These are phyloP conservation scores for Diachasmimorpha longicaudata DNA, from an alignment of 1,140 invertebrate species.

Conservation along the genomic window DNA sequence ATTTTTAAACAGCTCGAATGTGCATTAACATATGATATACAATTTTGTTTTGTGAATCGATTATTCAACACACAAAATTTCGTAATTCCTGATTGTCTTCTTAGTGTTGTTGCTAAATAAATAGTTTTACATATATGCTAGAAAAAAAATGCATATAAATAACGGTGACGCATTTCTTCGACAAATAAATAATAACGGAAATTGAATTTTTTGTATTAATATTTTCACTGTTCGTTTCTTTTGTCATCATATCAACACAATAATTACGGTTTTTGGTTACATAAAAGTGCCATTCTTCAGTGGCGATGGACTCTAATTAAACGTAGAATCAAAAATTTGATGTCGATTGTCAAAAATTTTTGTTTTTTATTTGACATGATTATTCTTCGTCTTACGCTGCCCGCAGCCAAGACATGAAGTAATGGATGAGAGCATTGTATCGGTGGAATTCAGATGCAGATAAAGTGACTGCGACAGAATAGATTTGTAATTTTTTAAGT, in stretches of 20 bases:
- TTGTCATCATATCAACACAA: conserved; percentile 12
- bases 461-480: background rate
- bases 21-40: too few relatives aligned
- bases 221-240: conserved; percentile 8
- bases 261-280: conserved; percentile 9
- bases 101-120: background rate
- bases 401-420: conserved; percentile 9
- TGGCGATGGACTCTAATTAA: background rate
- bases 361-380: background rate
- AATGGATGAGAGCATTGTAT: background rate
- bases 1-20: background rate
- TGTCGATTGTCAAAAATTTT: background rate
- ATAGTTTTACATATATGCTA: background rate
- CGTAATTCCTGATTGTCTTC: background rate
- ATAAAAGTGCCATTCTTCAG: background rate
- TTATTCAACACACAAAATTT: background rate
- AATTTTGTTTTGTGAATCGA: background rate
- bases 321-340: background rate
- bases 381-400: background rate
- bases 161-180: background rate
- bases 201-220: conserved; percentile 23
- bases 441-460: background rate
- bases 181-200: conserved; percentile 17
- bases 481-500: background rate
- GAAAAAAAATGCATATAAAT: conserved; percentile 5